Evolutionary conservation across 2,113 vertebrate species (phyloP).

Genomic region (Tetrao urogallus): DNA sequence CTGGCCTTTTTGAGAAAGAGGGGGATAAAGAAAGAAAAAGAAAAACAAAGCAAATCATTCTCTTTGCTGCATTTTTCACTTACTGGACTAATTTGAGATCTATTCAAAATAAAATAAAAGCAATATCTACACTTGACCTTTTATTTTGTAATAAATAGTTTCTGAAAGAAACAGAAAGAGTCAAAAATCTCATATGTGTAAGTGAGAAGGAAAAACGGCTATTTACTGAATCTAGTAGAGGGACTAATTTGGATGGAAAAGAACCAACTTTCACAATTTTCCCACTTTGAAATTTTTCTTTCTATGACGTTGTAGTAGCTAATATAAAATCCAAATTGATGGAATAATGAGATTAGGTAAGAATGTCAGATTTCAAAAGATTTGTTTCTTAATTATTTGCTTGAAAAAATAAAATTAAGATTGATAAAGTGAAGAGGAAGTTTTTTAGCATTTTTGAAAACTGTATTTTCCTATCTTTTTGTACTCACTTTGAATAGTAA

Average conservation of each 20-base stretch:
- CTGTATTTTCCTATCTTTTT: neutral
- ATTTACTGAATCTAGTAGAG: neutral
- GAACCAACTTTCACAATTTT: neutral
- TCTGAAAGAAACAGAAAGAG: neutral
- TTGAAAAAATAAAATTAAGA: neutral
- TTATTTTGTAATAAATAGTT: neutral
- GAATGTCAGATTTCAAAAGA: neutral
- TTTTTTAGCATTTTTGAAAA: neutral
- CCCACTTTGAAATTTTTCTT: neutral
- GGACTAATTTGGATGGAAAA: neutral
- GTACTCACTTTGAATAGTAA: neutral
- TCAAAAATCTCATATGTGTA: neutral
- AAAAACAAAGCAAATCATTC: neutral
- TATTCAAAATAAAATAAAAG: neutral
- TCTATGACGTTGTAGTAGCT: neutral
- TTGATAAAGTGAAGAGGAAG: neutral
- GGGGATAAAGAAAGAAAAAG: neutral
- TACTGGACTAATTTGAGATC: neutral
- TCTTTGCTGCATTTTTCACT: neutral
- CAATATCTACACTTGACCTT: neutral
- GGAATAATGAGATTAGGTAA: neutral
- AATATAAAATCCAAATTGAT: neutral
- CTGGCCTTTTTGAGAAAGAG: neutral
- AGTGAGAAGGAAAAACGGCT: neutral
- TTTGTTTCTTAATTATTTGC: neutral